These are phyloP conservation scores for Gastrophryne carolinensis DNA, from an alignment of 2,797 vertebrate genomes.

Conservation along the genomic window DNA sequence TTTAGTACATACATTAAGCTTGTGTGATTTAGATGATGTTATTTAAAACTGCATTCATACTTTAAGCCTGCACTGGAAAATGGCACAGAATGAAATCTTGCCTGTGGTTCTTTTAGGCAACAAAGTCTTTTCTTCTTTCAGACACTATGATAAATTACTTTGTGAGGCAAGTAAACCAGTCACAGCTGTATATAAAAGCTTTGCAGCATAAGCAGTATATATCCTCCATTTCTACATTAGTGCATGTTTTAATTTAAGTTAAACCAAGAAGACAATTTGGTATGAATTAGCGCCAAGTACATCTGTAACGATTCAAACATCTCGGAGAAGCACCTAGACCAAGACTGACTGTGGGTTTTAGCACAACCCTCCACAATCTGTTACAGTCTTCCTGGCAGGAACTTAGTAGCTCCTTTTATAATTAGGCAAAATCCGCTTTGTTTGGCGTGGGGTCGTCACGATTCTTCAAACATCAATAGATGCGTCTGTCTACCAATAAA, in stretches of 20 bases:
- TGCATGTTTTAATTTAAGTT: constrained; percentile 2
- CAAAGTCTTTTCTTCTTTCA: background rate
- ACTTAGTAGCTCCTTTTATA: constrained; percentile 3
- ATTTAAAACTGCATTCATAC: too few relatives aligned
- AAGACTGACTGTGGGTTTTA: constrained; percentile 2
- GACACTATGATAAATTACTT: background rate
- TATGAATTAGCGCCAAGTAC: constrained; percentile 25
- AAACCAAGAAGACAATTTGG: constrained; percentile 32
- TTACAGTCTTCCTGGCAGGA: constrained; percentile 4
- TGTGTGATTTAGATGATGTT: too few relatives aligned
- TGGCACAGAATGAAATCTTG: background rate
- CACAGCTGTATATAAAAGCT: background rate
- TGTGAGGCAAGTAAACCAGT: background rate
- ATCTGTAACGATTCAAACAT: constrained; percentile 26
- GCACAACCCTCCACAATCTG: constrained; percentile 11
- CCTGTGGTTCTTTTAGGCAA: background rate
- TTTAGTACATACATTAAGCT: too few relatives aligned
- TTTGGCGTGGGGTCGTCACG: background rate
- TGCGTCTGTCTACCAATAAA: background rate
- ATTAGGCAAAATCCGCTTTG: background rate
- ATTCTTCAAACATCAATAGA: background rate
- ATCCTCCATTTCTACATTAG: background rate
- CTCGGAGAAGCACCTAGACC: constrained; percentile 4
- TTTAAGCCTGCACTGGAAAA: background rate
- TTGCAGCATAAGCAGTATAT: background rate